A percentile compares a stretch with the other conserved stretches of the same genome.
Conservation (phyloP, 2,113 vertebrate genomes). For the Rhinoderma darwinii region DNA sequence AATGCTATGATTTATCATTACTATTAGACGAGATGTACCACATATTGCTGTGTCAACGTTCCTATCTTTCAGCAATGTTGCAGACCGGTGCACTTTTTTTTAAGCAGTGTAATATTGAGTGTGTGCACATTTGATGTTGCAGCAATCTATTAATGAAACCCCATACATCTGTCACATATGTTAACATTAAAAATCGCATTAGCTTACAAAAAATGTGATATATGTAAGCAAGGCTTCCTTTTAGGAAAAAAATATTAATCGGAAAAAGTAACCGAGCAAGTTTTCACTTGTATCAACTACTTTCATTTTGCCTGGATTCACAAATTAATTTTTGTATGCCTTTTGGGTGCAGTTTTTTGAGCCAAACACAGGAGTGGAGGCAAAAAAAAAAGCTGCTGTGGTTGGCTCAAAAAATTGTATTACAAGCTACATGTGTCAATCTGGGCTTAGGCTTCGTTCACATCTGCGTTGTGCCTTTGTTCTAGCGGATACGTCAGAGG, state of each 20-base stretch:
- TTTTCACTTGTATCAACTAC: not conserved
- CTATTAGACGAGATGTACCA: slow-evolving; percentile 12
- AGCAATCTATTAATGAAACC: slow-evolving; percentile 18
- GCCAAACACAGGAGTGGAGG: not conserved
- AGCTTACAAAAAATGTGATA: not conserved
- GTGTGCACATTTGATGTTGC: slow-evolving; percentile 20
- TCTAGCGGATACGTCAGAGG: too few species aligned
- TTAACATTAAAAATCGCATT: not conserved
- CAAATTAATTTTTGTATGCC: not conserved
- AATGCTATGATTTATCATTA: slow-evolving; percentile 37
- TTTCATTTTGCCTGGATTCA: not conserved
- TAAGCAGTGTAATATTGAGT: not conserved
- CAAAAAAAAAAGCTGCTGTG: not conserved
- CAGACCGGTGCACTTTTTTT: slow-evolving; percentile 28
- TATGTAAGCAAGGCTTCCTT: not conserved
- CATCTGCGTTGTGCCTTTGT: too few species aligned
- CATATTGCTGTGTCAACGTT: slow-evolving; percentile 37
- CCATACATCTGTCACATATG: slow-evolving; percentile 1
- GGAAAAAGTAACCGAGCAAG: not conserved
- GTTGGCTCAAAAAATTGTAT: not conserved
- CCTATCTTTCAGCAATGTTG: slow-evolving; percentile 26
- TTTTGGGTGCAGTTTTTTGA: not conserved
- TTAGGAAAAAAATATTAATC: not conserved
- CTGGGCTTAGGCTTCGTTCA: too few species aligned
- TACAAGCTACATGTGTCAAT: too few species aligned